These are phyloP conservation scores for Amblyjoppa fuscipennis DNA, from an alignment of 2,888 invertebrate species.

Conservation along the genomic window DNA sequence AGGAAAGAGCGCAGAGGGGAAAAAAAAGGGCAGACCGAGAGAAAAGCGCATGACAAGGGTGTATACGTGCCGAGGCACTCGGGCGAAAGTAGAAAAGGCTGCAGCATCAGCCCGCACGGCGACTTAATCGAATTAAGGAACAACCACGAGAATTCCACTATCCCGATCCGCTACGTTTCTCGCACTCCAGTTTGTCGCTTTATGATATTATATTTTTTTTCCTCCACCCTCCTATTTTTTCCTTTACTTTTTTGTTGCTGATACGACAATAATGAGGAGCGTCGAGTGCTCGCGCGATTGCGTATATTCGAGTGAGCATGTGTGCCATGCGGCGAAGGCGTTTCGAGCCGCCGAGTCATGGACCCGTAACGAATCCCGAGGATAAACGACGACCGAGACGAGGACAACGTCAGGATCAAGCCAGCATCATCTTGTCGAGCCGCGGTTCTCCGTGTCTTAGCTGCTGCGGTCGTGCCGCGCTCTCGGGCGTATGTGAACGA, in stretches of 20 bases:
- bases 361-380: conserved; percentile 51
- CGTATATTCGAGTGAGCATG: conserved; percentile 21
- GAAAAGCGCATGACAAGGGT: conserved; percentile 9
- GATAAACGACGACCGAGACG: conserved; percentile 35
- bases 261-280: conserved; percentile 30
- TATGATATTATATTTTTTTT: conserved; percentile 32
- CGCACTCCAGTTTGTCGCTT: conserved; percentile 31
- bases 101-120: conserved; percentile 14
- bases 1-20: neutral
- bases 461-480: conserved; percentile 55
- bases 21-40: neutral
- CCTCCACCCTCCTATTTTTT: neutral
- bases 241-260: neutral
- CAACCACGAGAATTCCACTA: conserved; percentile 17
- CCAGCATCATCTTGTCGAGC: conserved; percentile 53
- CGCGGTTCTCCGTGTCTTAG: conserved; percentile 56
- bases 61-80: conserved; percentile 2
- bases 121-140: conserved; percentile 50
- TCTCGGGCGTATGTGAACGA: conserved; percentile 20
- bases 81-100: conserved; percentile 42
- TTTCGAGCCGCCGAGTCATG: conserved; percentile 49
- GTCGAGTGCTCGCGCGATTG: neutral
- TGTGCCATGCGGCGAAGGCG: conserved; percentile 1
- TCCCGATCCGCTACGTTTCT: neutral
- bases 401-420: conserved; percentile 56